These are phyloP conservation scores for Atherix ibis DNA, from an alignment of 2,888 invertebrate genomes.

Conservation along the genomic window DNA sequence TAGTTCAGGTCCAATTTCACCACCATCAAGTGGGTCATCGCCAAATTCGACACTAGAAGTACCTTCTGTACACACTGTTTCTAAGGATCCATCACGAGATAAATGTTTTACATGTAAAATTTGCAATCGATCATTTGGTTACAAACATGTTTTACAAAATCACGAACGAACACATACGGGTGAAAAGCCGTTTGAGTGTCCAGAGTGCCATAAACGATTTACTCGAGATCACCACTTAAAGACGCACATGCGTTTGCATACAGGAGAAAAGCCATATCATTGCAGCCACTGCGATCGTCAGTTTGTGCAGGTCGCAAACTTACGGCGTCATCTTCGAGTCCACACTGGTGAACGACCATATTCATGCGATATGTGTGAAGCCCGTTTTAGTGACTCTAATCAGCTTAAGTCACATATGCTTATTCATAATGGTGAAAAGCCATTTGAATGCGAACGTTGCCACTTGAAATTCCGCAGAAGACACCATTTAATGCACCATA, in stretches of 20 bases:
- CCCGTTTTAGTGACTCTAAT: conserved; percentile 81
- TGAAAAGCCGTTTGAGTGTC: conserved; percentile 86
- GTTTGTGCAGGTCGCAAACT: conserved; percentile 86
- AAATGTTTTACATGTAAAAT: conserved; percentile 79
- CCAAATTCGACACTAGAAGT: conserved; percentile 32
- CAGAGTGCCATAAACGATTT: conserved; percentile 81
- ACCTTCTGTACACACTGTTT: conserved; percentile 8
- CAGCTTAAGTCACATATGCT: conserved; percentile 79
- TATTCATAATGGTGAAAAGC: conserved; percentile 81
- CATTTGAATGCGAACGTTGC: conserved; percentile 68
- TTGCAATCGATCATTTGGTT: conserved; percentile 79
- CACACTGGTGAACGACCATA: conserved; percentile 88
- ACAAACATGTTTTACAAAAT: conserved; percentile 87
- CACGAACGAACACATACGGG: conserved; percentile 91
- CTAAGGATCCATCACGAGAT: conserved; percentile 45
- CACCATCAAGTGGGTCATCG: conserved; percentile 40
- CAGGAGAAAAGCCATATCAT: conserved; percentile 85
- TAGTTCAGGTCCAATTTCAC: conserved; percentile 33
- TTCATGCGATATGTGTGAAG: conserved; percentile 69
- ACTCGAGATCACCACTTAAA: conserved; percentile 87
- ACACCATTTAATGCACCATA: conserved; percentile 74
- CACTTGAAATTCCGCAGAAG: conserved; percentile 65
- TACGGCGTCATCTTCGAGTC: conserved; percentile 73
- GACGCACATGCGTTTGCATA: conserved; percentile 83
- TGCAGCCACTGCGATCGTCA: conserved; percentile 84